Evolutionary conservation across 2,113 vertebrate genomes (phyloP).

Genomic region (Azemiops feae): DNA sequence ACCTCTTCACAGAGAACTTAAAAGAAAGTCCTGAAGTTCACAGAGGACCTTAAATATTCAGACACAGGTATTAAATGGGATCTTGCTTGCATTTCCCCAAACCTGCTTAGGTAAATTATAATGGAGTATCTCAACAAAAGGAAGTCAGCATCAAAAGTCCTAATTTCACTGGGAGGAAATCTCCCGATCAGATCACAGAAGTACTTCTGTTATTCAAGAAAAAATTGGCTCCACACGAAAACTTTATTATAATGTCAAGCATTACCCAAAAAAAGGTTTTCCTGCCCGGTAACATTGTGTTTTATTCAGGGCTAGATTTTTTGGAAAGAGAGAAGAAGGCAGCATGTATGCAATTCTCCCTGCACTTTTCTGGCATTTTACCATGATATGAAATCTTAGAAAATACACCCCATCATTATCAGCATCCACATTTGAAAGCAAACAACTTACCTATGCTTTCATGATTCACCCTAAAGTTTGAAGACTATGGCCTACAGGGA

Average conservation of each 20-base stretch:
- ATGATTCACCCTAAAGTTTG: neutral
- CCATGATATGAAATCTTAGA: neutral
- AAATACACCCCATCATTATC: neutral
- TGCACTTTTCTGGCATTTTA: neutral
- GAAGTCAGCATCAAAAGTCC: neutral
- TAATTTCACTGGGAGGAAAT: neutral
- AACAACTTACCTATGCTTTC: fast-evolving
- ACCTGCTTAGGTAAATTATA: constrained; percentile 14
- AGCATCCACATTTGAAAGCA: neutral
- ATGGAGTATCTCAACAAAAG: constrained; percentile 14
- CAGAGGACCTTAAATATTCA: constrained; percentile 43
- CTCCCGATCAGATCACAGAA: neutral
- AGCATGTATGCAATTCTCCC: neutral
- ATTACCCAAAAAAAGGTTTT: neutral
- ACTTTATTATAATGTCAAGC: neutral
- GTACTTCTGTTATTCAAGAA: constrained; percentile 17
- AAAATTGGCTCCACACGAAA: constrained; percentile 17
- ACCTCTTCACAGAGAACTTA: constrained; percentile 23
- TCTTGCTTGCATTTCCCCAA: constrained; percentile 10
- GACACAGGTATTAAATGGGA: neutral
- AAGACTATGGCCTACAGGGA: neutral
- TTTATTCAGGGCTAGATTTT: neutral
- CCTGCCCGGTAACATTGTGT: neutral
- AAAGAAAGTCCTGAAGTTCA: constrained; percentile 36
- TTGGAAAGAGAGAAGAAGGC: neutral